Base-by-base conservation (phyloP, 1,140 invertebrate genomes). In the Drosophila subpulchrella region DNA sequence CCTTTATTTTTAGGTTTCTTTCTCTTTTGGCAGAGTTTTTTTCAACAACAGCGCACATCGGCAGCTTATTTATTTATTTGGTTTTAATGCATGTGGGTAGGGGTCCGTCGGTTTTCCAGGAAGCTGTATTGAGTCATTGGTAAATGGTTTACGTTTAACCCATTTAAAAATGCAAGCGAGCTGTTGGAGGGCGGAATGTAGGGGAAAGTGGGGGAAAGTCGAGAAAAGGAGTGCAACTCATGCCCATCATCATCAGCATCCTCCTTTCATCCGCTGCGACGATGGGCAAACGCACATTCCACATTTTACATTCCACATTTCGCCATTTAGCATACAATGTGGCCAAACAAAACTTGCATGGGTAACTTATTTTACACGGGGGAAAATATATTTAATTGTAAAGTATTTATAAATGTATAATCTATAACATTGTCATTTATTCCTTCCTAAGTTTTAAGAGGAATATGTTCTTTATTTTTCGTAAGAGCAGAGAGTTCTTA, bases 71-170 rank as follows among this genome's bases (percentile, higher is more conserved):
- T 86, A 86, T 86, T 86, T 86, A 86, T 86, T 86, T 86, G 79
- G 75, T 75, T 86, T 89, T 88, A 86, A 86, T 89, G 83, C 83
- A 88, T 70, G 66, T 72, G 77, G 78, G 55, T 72, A 32, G 13
- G 54, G 17, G 66, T 58, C 2, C 10, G 59, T 41, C 42, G 57
- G 42, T 48, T 68, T 86, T 79, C 75, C 83, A 66, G 83, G 84
- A 86, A 89, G 72, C 74, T 88, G 72, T 79, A 89, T 86, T 86
- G 83, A 86, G 84, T 83, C 83, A 86, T 86, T 89, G 79, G 83
- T 86, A 86, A 86, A 86, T 88, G 83, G 79, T 88, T 86, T 86
- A 88, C 83, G 84, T 89, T 86, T 86, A 86, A 86, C 80, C 83
- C 83, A 86, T 86, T 86, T 86, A 83, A 86, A 88, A 86, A 83